Percentiles rank a stretch among this genome's conserved stretches.
Conservation (phyloP, 2,113 vertebrate genomes). For the Oplegnathus fasciatus region DNA sequence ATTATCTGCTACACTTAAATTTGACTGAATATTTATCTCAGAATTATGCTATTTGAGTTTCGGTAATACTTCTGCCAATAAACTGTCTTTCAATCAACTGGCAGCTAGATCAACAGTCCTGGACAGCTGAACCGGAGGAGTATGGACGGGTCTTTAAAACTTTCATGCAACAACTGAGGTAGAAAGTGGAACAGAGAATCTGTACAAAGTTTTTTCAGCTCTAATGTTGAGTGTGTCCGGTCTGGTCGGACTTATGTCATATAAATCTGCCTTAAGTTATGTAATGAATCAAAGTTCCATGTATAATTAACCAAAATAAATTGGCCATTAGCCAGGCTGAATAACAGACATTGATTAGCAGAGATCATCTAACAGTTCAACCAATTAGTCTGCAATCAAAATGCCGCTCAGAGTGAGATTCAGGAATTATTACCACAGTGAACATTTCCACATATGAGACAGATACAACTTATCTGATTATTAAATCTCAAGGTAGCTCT, state of each 20-base stretch:
- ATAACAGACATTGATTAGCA: constrained; percentile 70
- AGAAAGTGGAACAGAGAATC: background rate
- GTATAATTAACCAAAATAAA: constrained; percentile 76
- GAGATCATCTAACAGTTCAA: constrained; percentile 66
- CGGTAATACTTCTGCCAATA: constrained; percentile 32
- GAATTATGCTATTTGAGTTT: constrained; percentile 21
- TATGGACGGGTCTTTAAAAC: background rate
- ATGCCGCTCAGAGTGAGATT: constrained; percentile 34
- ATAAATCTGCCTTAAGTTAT: constrained; percentile 51
- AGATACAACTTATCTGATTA: constrained; percentile 64
- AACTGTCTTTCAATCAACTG: constrained; percentile 48
- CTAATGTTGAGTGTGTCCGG: background rate
- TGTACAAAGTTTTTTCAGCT: constrained; percentile 1
- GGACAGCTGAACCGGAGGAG: constrained; percentile 58
- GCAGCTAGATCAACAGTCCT: constrained; percentile 7
- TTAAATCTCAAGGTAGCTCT: constrained; percentile 75
- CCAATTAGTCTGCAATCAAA: constrained; percentile 70
- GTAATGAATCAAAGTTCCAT: constrained; percentile 47
- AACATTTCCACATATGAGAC: constrained; percentile 46
- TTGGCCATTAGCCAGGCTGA: constrained; percentile 68
- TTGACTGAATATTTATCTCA: constrained; percentile 25
- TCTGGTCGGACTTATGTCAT: constrained; percentile 33
- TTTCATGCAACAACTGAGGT: constrained; percentile 7
- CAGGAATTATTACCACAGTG: constrained; percentile 29
- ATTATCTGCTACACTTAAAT: constrained; percentile 38